A percentile compares a stretch with the other conserved stretches of the same genome.
Conservation (phyloP, 2,797 vertebrate genomes). For the Amphiprion clarkii region DNA sequence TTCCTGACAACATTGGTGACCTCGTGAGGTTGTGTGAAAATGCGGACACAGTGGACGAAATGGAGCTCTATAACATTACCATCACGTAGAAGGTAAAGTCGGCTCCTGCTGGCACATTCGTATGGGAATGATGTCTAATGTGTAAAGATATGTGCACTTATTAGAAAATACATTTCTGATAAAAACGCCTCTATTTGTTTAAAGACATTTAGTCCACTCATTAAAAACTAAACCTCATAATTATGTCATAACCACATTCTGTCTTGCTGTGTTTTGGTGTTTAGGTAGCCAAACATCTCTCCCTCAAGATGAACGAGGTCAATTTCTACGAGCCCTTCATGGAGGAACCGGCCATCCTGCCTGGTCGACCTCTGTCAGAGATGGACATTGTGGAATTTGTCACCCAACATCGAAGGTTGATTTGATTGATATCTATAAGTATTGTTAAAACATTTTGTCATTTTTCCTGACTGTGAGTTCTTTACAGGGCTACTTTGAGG, state of each 20-base stretch:
- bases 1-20: too few relatives aligned
- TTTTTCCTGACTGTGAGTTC: neutral
- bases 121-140: too few relatives aligned
- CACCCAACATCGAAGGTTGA: slow-evolving; percentile 91
- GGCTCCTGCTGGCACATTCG: too few relatives aligned
- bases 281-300: slow-evolving; percentile 96
- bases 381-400: slow-evolving; percentile 95
- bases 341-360: slow-evolving; percentile 93
- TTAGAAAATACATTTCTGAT: too few relatives aligned
- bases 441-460: neutral
- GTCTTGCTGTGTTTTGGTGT: slow-evolving; percentile 16
- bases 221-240: too few relatives aligned
- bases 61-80: too few relatives aligned
- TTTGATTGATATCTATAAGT: neutral
- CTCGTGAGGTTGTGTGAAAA: too few relatives aligned
- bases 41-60: too few relatives aligned
- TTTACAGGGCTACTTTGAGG: slow-evolving; percentile 91
- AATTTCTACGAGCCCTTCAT: slow-evolving; percentile 98
- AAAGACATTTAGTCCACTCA: too few relatives aligned
- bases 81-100: too few relatives aligned
- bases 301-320: slow-evolving; percentile 96
- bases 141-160: too few relatives aligned
- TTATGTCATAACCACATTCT: neutral
- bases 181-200: too few relatives aligned
- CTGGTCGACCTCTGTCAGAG: slow-evolving; percentile 92